A percentile compares a stretch with the other conserved stretches of the same genome.
Conservation (phyloP, 2,113 vertebrate species). For the Pongo abelii region DNA sequence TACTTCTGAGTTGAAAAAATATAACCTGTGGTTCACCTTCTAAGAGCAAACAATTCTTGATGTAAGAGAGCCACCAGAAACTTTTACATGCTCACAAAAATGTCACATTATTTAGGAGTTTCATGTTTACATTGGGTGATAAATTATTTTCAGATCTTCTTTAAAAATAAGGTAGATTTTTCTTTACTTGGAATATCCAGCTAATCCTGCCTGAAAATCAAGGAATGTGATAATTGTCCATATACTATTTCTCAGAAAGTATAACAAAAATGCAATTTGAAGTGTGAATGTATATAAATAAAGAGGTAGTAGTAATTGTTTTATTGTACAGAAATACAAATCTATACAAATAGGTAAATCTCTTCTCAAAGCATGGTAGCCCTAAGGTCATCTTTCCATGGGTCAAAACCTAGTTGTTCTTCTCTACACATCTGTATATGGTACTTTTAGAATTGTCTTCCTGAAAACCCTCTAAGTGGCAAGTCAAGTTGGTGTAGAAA, state of each 20-base stretch:
- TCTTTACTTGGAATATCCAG: background rate
- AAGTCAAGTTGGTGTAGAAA: background rate
- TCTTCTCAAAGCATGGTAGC: background rate
- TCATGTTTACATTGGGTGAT: background rate
- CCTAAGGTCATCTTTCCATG: background rate
- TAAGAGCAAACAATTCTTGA: background rate
- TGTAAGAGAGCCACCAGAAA: background rate
- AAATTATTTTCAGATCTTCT: background rate
- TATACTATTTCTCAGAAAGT: background rate
- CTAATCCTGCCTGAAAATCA: background rate
- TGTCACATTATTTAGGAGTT: background rate
- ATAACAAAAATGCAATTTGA: background rate
- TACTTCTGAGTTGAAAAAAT: background rate
- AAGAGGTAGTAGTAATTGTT: background rate
- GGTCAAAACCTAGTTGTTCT: background rate
- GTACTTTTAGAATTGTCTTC: background rate
- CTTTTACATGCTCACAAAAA: background rate
- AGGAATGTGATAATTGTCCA: background rate
- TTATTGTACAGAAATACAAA: background rate
- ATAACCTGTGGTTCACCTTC: background rate
- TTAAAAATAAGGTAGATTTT: constrained; percentile 22
- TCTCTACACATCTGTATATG: background rate
- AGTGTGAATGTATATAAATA: background rate
- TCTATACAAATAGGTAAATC: background rate
- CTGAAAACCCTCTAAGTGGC: background rate